phyloP scores from a whole-genome alignment of 37 sponge, comb jelly and placozoan genomes.

The Beroe forskalii region DNA sequence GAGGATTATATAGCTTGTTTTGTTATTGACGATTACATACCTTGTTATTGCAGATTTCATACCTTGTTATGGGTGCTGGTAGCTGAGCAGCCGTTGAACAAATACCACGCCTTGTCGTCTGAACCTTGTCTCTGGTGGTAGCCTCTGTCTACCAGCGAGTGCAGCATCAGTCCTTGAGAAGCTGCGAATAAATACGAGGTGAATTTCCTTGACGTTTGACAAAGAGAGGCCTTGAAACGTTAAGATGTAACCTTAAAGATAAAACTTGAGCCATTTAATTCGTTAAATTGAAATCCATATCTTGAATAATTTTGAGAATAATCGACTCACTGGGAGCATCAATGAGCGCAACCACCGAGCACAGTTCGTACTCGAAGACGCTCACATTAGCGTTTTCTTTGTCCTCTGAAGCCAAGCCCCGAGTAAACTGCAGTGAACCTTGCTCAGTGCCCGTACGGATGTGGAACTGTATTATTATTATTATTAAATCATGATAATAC shows the following conservation, averaged over 20 bases:
- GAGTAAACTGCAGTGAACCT: slow-evolving; percentile 1
- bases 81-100: slow-evolving; percentile 54
- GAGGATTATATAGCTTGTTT: too few relatives aligned
- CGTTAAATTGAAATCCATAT: too few relatives aligned
- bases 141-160: slow-evolving; percentile 22
- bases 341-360: slow-evolving; percentile 24
- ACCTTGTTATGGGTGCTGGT: slow-evolving; percentile 59
- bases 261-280: too few relatives aligned
- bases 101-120: slow-evolving; percentile 46
- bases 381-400: background rate
- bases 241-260: too few relatives aligned
- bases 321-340: slow-evolving; percentile 42
- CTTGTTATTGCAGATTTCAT: too few relatives aligned
- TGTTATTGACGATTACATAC: too few relatives aligned
- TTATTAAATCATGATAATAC: too few relatives aligned
- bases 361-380: slow-evolving; percentile 57
- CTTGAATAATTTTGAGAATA: too few relatives aligned
- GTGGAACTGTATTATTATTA: slow-evolving; percentile 15
- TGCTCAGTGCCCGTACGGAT: slow-evolving; percentile 13
- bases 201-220: too few relatives aligned
- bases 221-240: too few relatives aligned
- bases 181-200: too few relatives aligned
- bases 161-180: slow-evolving; percentile 60
- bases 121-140: slow-evolving; percentile 32
- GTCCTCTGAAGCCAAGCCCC: slow-evolving; percentile 5